phyloP scores from a whole-genome alignment of 2,888 invertebrate species.

The Scrobipalpa atriplicella region DNA sequence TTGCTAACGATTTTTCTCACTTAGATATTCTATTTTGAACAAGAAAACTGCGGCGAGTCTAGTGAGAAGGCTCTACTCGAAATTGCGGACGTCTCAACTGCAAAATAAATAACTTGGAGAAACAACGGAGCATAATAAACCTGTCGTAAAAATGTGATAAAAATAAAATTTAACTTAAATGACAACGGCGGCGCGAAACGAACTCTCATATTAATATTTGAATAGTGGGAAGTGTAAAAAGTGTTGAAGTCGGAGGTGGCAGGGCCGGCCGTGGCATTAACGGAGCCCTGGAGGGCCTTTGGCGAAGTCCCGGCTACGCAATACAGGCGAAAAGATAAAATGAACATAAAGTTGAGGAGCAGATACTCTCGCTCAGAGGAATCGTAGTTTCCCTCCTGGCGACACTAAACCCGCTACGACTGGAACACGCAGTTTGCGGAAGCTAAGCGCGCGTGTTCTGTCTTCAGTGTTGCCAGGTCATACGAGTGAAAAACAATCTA shows the following conservation, averaged over 20 bases:
- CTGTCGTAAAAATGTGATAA: slow-evolving; percentile 43
- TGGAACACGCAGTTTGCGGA: slow-evolving; percentile 66
- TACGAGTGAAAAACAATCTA: no score
- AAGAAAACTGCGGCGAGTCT: neutral
- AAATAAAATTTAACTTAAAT: slow-evolving; percentile 54
- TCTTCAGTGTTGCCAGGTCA: neutral
- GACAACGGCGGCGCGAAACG: slow-evolving; percentile 46
- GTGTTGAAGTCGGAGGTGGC: slow-evolving; percentile 66
- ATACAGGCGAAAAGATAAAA: slow-evolving; percentile 81
- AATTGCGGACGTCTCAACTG: slow-evolving; percentile 17
- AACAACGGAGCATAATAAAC: slow-evolving; percentile 35
- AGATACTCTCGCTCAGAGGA: slow-evolving; percentile 78
- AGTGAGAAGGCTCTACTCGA: neutral
- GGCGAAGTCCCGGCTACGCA: slow-evolving; percentile 74
- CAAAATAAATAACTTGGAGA: slow-evolving; percentile 22
- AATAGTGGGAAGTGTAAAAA: slow-evolving; percentile 74
- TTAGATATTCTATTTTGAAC: neutral
- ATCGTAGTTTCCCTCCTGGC: slow-evolving; percentile 77
- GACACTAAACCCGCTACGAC: slow-evolving; percentile 71
- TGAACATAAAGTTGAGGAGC: slow-evolving; percentile 81
- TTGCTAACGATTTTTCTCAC: neutral
- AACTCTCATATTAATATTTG: slow-evolving; percentile 71
- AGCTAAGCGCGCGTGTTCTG: slow-evolving; percentile 41
- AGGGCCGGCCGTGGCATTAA: slow-evolving; percentile 72
- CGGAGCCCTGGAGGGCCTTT: slow-evolving; percentile 79